These are phyloP conservation scores for Dascillus cervinus DNA, from an alignment of 2,888 invertebrate genomes.

Conservation along the genomic window DNA sequence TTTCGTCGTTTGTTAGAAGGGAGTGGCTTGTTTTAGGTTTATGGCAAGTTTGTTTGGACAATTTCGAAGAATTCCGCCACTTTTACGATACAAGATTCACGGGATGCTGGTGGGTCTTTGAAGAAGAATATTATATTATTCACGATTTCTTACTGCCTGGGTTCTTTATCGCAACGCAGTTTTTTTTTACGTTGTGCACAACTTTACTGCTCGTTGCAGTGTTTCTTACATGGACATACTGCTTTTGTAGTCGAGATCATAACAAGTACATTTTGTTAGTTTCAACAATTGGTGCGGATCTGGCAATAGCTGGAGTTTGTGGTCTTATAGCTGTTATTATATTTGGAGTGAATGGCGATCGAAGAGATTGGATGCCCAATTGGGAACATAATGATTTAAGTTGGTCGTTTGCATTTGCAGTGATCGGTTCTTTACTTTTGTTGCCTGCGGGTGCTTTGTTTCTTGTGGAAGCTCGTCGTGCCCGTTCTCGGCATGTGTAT, in stretches of 20 bases:
- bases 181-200: slow-evolving; percentile 85
- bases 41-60: slow-evolving; percentile 90
- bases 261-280: slow-evolving; percentile 68
- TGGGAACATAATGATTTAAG: slow-evolving; percentile 93
- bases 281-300: slow-evolving; percentile 64
- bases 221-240: slow-evolving; percentile 65
- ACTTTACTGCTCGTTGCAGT: slow-evolving; percentile 70
- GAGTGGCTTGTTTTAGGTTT: slow-evolving; percentile 57
- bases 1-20: slow-evolving; percentile 12
- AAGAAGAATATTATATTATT: slow-evolving; percentile 93
- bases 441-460: slow-evolving; percentile 74
- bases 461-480: slow-evolving; percentile 73
- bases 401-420: slow-evolving; percentile 87
- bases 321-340: slow-evolving; percentile 78
- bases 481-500: slow-evolving; percentile 64
- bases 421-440: slow-evolving; percentile 67
- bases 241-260: slow-evolving; percentile 67
- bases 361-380: slow-evolving; percentile 91
- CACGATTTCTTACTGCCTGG: slow-evolving; percentile 82
- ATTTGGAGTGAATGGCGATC: slow-evolving; percentile 86
- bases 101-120: slow-evolving; percentile 96
- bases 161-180: slow-evolving; percentile 90
- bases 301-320: slow-evolving; percentile 66
- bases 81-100: slow-evolving; percentile 75
- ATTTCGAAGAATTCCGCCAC: slow-evolving; percentile 79